These are phyloP conservation scores for Rhyacophila brunnea DNA, from an alignment of 1,140 invertebrate genomes.

Conservation along the genomic window DNA sequence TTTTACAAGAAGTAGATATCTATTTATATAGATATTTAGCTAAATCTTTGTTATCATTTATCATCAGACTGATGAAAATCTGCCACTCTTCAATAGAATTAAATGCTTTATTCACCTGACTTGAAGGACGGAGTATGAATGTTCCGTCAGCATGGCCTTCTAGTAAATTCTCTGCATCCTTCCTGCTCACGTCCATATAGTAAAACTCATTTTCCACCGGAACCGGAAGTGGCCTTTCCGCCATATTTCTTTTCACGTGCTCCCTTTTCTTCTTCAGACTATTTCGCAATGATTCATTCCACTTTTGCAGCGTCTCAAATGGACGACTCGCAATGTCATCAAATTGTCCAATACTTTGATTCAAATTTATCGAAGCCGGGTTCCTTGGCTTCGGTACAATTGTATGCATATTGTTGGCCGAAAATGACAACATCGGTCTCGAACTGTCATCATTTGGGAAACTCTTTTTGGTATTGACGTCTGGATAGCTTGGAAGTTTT, in stretches of 20 bases:
- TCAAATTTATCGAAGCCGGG: neutral
- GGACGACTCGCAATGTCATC: constrained; percentile 3
- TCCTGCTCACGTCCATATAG: constrained; percentile 50
- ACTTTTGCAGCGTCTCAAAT: constrained; percentile 26
- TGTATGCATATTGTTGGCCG: neutral
- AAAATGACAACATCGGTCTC: too few species aligned
- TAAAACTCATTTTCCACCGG: constrained; percentile 51
- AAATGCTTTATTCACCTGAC: constrained; percentile 41
- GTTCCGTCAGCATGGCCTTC: constrained; percentile 49
- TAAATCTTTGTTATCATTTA: too few species aligned
- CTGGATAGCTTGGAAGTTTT: too few species aligned
- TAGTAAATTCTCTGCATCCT: constrained; percentile 46
- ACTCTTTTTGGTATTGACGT: too few species aligned
- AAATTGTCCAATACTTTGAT: constrained; percentile 1
- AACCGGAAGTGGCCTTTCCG: constrained; percentile 48
- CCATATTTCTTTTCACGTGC: constrained; percentile 33
- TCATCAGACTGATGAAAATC: too few species aligned
- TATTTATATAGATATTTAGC: too few species aligned
- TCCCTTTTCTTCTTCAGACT: constrained; percentile 23
- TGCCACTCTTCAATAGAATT: too few species aligned
- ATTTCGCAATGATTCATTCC: constrained; percentile 29
- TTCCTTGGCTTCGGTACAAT: neutral
- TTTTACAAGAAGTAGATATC: too few species aligned
- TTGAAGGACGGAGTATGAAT: constrained; percentile 49
- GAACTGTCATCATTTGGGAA: too few species aligned